Evolutionary conservation across 2,113 vertebrate genomes (phyloP).

Genomic region (Aramus guarauna): DNA sequence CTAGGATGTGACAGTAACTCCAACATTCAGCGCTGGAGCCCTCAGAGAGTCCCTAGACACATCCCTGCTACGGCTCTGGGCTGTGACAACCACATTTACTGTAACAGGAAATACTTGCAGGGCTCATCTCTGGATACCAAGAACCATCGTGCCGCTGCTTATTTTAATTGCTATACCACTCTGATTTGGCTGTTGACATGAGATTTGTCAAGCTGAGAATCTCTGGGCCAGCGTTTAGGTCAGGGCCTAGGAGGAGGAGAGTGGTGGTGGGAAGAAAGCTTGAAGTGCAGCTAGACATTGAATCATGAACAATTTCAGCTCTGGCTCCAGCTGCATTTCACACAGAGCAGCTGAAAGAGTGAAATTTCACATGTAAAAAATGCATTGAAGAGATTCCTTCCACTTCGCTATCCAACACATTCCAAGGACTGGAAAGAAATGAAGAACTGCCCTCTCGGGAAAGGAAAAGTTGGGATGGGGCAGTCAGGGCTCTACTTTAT

Average conservation of each 20-base stretch:
- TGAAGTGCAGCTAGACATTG: not conserved
- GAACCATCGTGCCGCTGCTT: not conserved
- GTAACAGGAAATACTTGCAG: not conserved
- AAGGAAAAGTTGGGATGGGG: not conserved
- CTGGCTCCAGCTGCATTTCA: not conserved
- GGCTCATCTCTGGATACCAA: not conserved
- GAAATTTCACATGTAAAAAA: not conserved
- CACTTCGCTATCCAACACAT: not conserved
- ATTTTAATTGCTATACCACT: not conserved
- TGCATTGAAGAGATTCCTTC: not conserved
- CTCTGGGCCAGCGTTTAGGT: not conserved
- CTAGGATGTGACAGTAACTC: not conserved
- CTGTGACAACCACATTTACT: not conserved
- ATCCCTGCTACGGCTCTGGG: not conserved
- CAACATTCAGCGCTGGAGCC: not conserved
- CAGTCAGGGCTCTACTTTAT: not conserved
- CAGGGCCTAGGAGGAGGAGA: not conserved
- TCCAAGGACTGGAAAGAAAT: not conserved
- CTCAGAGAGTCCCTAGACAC: not conserved
- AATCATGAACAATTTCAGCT: not conserved
- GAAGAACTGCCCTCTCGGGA: not conserved
- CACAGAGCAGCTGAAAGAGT: not conserved
- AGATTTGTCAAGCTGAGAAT: not conserved
- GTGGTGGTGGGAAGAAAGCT: not conserved
- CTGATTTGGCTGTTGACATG: not conserved